These are phyloP conservation scores for Druon quercuslanigerum DNA, from an alignment of 1,140 invertebrate species.

Conservation along the genomic window DNA sequence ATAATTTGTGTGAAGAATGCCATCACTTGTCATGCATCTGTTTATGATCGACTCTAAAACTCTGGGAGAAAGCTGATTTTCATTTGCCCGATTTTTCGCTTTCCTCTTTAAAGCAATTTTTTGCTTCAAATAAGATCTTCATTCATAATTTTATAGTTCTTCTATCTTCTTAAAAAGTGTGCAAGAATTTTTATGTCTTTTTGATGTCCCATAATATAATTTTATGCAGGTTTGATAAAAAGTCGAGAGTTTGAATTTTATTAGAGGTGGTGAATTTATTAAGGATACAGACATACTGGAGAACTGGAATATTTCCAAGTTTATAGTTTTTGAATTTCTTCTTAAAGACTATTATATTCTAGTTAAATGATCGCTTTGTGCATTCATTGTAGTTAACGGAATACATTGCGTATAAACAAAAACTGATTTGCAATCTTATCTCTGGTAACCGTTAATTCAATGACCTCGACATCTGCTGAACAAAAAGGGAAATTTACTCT, in stretches of 20 bases:
- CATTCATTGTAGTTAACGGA: too few species aligned
- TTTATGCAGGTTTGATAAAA: neutral
- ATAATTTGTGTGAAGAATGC: slow-evolving; percentile 24
- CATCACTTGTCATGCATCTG: neutral
- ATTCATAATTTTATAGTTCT: slow-evolving; percentile 1
- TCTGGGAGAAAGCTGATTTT: neutral
- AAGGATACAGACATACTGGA: neutral
- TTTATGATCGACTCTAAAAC: slow-evolving; percentile 19
- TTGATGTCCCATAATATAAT: neutral
- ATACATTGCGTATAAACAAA: too few species aligned
- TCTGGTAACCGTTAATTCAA: neutral
- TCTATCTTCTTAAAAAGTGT: neutral
- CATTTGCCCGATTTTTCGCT: neutral
- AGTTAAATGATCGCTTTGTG: too few species aligned
- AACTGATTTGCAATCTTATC: too few species aligned
- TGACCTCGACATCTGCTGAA: neutral
- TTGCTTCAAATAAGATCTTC: neutral
- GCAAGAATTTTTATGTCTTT: neutral
- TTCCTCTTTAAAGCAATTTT: neutral
- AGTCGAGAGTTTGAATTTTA: neutral
- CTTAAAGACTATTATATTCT: too few species aligned
- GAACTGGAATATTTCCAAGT: neutral
- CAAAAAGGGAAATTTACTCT: neutral
- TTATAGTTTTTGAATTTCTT: too few species aligned
- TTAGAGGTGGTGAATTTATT: neutral